Conservation (phyloP, 64 coral and sea anemone genomes). For the Hydrozoanthus tunicans region DNA sequence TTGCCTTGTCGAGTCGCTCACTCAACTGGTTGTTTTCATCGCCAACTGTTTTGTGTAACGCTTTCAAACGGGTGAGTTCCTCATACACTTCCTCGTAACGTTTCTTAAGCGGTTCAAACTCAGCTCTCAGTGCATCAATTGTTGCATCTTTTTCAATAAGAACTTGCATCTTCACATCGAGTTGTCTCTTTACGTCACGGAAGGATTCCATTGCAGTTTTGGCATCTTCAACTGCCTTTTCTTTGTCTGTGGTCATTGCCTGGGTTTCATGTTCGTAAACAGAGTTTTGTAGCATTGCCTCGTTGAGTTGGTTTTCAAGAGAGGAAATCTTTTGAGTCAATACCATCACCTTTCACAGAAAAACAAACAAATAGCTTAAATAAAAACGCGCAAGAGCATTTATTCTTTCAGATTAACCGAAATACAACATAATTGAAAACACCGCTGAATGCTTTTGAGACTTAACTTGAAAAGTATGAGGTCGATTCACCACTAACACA, state of each 20-base stretch:
- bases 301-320: slow-evolving; percentile 81
- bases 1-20: slow-evolving; percentile 60
- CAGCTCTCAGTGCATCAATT: slow-evolving; percentile 57
- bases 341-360: slow-evolving; percentile 41
- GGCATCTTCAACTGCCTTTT: slow-evolving; percentile 58
- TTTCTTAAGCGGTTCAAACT: slow-evolving; percentile 59
- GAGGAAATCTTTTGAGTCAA: slow-evolving; percentile 75
- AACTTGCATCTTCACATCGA: slow-evolving; percentile 68
- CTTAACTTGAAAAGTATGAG: too few species aligned
- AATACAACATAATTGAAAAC: too few species aligned
- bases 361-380: background rate
- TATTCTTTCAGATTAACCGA: too few species aligned
- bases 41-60: slow-evolving; percentile 58
- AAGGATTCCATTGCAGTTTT: slow-evolving; percentile 56
- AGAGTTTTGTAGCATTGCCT: slow-evolving; percentile 67
- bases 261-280: slow-evolving; percentile 75
- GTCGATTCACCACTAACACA: too few species aligned
- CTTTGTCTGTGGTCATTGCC: slow-evolving; percentile 69
- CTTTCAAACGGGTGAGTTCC: slow-evolving; percentile 64
- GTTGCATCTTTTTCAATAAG: slow-evolving; percentile 68
- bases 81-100: slow-evolving; percentile 70
- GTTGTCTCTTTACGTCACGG: slow-evolving; percentile 60
- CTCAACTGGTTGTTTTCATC: slow-evolving; percentile 71
- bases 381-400: too few species aligned
- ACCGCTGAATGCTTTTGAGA: too few species aligned